These are phyloP conservation scores for Paraescarpia echinospica DNA, from an alignment of 1,140 invertebrate genomes.

Conservation along the genomic window DNA sequence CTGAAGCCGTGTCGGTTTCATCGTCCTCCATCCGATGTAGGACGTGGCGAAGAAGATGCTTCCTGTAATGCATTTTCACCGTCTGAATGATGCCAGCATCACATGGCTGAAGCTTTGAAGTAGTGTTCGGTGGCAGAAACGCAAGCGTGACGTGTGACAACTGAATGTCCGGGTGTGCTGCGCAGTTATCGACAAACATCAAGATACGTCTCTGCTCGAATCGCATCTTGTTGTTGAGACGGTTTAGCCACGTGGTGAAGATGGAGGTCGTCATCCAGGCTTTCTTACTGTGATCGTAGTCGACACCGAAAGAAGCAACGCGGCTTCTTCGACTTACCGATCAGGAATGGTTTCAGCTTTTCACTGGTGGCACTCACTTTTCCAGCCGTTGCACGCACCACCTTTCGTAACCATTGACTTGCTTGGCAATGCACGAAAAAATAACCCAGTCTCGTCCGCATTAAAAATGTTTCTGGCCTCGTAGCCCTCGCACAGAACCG, in stretches of 20 bases:
- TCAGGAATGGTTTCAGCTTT: constrained; percentile 44
- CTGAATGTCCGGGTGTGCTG: neutral
- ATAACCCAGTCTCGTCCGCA: constrained; percentile 26
- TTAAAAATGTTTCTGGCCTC: constrained; percentile 23
- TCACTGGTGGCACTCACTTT: constrained; percentile 36
- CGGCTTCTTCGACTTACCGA: constrained; percentile 58
- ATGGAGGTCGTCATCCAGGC: neutral
- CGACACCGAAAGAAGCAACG: constrained; percentile 47
- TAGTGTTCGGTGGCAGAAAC: constrained; percentile 7
- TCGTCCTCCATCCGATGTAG: too few species aligned
- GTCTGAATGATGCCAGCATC: constrained; percentile 14
- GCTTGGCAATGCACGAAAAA: constrained; percentile 12
- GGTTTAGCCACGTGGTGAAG: neutral
- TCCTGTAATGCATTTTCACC: too few species aligned
- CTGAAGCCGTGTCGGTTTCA: too few species aligned
- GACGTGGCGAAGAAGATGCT: too few species aligned
- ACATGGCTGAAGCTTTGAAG: too few species aligned
- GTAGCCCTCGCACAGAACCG: neutral
- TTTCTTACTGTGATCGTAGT: neutral
- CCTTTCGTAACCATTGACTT: constrained; percentile 47
- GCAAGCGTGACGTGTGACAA: constrained; percentile 7
- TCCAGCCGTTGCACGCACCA: constrained; percentile 36
- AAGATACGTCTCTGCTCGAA: constrained; percentile 1
- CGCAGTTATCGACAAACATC: neutral
- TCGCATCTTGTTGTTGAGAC: neutral